Evolutionary conservation across 2,113 vertebrate genomes (phyloP), one percentile per base, ranked within the genome.

Genomic region (Hippocampus zosterae): DNA sequence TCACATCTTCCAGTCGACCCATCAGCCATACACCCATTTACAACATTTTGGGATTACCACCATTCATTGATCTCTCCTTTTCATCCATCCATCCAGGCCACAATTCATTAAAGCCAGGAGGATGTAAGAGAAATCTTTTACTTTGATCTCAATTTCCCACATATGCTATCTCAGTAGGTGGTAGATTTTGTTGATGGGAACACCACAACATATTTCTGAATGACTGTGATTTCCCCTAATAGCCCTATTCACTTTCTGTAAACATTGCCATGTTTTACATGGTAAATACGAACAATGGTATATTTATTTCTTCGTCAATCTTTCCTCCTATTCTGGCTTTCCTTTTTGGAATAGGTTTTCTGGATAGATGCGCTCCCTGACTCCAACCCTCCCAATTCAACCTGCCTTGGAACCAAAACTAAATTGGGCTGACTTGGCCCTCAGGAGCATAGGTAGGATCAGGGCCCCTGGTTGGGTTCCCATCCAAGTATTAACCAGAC

Each of bases 101-200:
- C 19, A n/a, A 2, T 65, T 80, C 74, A 80, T 86, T 77, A 82
- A 79, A 81, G 81, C 29, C 29, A 84, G 75, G 3, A 64, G 53
- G 72, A 59, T 69, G 82, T 74, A 73, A 70, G 52, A 53, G 66
- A 63, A 46, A 80, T 66, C 75, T 71, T 74, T 71, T 59, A 81
- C 79, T 80, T 85, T 83, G 73, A 84, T 59, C 25, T 25, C 1
- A 59, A 16, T 59, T 59, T 29, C 13, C n/a, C 55, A 56, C 12
- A 25, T 25, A 56, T 56, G n/a, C 23, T 23, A 56, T 11, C 23
- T 13, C 56, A 16, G 25, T 59, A 29, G 56, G 23, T 59, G 21
- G 13, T 10, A 18, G 13, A 59, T 29, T 59, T 59, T 59, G 56
- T 15, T 59, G 7, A n/a, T 7, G 29, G n/a, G 2, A 53, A 50